These are phyloP conservation scores for Sylvia atricapilla DNA, from an alignment of 2,113 vertebrate species.

Conservation along the genomic window DNA sequence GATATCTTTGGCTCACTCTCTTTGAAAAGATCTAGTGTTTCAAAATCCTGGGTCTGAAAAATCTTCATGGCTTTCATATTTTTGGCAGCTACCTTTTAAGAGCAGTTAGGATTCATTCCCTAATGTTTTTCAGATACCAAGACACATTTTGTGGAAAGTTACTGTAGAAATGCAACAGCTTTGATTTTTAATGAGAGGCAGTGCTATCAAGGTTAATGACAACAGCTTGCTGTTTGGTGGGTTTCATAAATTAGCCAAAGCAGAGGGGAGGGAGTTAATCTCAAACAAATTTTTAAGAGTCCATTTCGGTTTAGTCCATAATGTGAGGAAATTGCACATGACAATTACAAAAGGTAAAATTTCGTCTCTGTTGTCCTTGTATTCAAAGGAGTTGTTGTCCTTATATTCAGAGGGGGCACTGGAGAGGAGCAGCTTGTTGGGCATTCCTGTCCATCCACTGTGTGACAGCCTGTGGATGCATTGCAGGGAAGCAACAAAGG, in stretches of 20 bases:
- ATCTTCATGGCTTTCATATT: background rate
- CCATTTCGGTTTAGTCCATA: background rate
- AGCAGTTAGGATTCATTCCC: background rate
- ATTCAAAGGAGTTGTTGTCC: background rate
- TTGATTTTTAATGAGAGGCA: background rate
- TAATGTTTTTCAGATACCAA: background rate
- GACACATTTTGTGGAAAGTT: background rate
- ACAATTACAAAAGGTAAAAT: background rate
- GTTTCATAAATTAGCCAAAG: background rate
- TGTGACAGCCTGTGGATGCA: fast-evolving
- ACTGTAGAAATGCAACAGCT: background rate
- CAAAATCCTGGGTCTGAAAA: background rate
- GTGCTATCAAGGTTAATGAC: background rate
- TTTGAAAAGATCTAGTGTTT: background rate
- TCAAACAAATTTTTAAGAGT: background rate
- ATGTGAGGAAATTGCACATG: background rate
- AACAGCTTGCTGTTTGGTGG: background rate
- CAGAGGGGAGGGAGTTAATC: background rate
- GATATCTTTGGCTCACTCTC: background rate
- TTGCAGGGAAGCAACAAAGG: background rate
- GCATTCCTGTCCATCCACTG: background rate
- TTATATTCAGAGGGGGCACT: background rate
- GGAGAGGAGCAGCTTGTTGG: background rate
- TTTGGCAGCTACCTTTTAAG: background rate
- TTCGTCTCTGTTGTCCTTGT: background rate